Percentiles rank a stretch among this genome's conserved stretches.
These are phyloP conservation scores for Melanostoma mellinum DNA, from an alignment of 2,888 invertebrate genomes.

Conservation along the genomic window DNA sequence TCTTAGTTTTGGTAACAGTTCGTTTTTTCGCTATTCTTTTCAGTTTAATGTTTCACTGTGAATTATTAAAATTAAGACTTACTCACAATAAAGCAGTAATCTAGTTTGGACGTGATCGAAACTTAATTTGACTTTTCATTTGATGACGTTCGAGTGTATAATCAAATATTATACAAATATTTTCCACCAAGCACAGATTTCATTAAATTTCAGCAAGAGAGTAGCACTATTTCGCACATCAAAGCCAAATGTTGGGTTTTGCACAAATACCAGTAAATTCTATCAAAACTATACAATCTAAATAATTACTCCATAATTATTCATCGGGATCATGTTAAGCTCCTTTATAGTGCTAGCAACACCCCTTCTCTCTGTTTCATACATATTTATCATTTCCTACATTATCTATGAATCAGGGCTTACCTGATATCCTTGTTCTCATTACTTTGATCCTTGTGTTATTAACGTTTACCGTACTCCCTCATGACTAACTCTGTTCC, in stretches of 20 bases:
- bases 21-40: no score
- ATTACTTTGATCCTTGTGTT: slow-evolving; percentile 12
- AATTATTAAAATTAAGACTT: no score
- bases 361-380: not conserved
- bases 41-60: no score
- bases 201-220: slow-evolving; percentile 21
- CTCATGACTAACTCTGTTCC: not conserved
- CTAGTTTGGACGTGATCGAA: no score
- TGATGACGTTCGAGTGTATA: no score
- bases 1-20: no score
- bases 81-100: no score
- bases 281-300: slow-evolving; percentile 63
- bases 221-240: slow-evolving; percentile 20
- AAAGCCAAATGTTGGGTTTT: slow-evolving; percentile 18
- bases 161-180: no score
- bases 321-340: slow-evolving; percentile 67
- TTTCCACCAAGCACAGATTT: no score
- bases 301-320: slow-evolving; percentile 71
- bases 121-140: no score
- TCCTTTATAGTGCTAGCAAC: slow-evolving; percentile 50
- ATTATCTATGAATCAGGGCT: slow-evolving; percentile 32
- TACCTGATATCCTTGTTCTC: slow-evolving; percentile 10
- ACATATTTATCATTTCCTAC: slow-evolving; percentile 1
- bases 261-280: slow-evolving; percentile 49
- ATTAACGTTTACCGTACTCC: not conserved